Percentiles rank a stretch among this genome's conserved stretches.
Conservation (phyloP, 2,888 invertebrate species). For the Palloptera scutellata region DNA sequence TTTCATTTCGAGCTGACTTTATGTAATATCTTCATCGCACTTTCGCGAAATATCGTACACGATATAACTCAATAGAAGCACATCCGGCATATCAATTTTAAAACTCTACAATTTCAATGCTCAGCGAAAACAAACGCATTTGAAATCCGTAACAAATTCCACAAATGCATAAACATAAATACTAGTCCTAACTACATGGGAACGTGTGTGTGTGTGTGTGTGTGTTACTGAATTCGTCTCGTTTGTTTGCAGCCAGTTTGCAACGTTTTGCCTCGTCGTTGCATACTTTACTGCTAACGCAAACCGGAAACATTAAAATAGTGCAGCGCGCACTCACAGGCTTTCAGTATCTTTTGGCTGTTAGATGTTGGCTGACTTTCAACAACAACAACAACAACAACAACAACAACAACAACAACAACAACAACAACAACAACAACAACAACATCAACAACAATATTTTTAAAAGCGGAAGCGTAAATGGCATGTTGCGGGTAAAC, state of each 20-base stretch:
- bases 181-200: conserved; percentile 14
- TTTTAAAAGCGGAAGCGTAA: conserved; percentile 33
- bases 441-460: too few species aligned
- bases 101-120: too few species aligned
- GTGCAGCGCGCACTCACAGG: conserved; percentile 30
- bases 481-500: conserved; percentile 40
- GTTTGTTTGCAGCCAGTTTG: conserved; percentile 32
- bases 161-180: conserved; percentile 5
- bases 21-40: too few species aligned
- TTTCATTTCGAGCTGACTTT: too few species aligned
- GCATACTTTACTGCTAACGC: not conserved
- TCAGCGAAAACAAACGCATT: too few species aligned
- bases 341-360: conserved; percentile 8
- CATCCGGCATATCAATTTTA: too few species aligned
- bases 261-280: not conserved
- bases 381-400: too few species aligned
- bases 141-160: conserved; percentile 7
- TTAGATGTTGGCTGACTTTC: too few species aligned
- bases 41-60: too few species aligned
- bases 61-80: too few species aligned
- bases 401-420: too few species aligned
- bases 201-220: conserved; percentile 6
- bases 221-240: conserved; percentile 6
- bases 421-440: too few species aligned
- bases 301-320: conserved; percentile 41